phyloP scores from a whole-genome alignment of 2,888 invertebrate genomes.

The Gymnocheta viridis region DNA sequence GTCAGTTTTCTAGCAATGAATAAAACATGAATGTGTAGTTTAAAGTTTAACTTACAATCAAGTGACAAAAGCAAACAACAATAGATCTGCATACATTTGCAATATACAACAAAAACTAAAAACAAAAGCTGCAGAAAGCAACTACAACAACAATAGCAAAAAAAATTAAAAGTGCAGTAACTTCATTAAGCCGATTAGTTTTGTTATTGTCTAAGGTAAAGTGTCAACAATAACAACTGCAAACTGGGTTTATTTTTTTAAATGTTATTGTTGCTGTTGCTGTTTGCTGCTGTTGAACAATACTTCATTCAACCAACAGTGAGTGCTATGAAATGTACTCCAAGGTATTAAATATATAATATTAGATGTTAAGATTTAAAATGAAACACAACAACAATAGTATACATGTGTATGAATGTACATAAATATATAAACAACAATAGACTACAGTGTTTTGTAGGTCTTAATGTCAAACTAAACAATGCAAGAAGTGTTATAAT shows the following conservation, averaged over 20 bases:
- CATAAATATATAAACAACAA: constrained; percentile 43
- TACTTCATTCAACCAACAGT: constrained; percentile 32
- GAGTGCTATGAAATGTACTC: constrained; percentile 39
- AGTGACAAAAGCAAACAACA: constrained; percentile 59
- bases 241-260: constrained; percentile 41
- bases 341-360: constrained; percentile 52
- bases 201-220: constrained; percentile 67
- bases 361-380: constrained; percentile 58
- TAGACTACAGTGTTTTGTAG: constrained; percentile 42
- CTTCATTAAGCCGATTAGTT: constrained; percentile 75
- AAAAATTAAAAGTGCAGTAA: constrained; percentile 66
- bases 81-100: constrained; percentile 73
- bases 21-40: constrained; percentile 60
- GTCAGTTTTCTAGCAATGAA: constrained; percentile 32
- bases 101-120: constrained; percentile 4
- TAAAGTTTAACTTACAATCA: constrained; percentile 60
- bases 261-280: not conserved
- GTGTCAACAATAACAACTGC: constrained; percentile 62
- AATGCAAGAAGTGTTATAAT: constrained; percentile 36
- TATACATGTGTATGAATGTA: not conserved
- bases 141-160: not conserved
- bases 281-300: constrained; percentile 14
- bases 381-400: constrained; percentile 19
- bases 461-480: constrained; percentile 60
- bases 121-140: constrained; percentile 34